Conservation (phyloP, 2,888 invertebrate genomes). For the Microplitis deprimator region DNA sequence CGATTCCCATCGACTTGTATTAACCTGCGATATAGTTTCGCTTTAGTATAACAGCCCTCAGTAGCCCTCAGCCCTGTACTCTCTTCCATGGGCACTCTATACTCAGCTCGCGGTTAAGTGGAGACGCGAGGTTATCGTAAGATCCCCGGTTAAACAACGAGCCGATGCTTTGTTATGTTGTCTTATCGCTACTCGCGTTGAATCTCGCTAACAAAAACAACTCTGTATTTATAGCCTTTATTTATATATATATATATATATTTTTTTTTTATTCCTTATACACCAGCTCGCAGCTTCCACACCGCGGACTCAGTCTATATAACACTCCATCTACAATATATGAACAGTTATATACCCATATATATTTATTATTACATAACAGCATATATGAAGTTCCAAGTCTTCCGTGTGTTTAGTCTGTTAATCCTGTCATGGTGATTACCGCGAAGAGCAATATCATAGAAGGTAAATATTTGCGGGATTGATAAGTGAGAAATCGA, state of each 20-base stretch:
- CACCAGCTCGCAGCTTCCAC: too few relatives aligned
- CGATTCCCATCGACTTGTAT: neutral
- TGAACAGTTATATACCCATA: neutral
- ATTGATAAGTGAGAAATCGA: neutral
- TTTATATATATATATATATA: neutral
- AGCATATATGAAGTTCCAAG: neutral
- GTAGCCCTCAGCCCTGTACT: slow-evolving; percentile 1
- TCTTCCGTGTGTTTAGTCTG: neutral
- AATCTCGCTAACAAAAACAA: slow-evolving; percentile 15
- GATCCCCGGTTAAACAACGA: slow-evolving; percentile 43
- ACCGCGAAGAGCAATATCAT: neutral
- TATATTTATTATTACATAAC: neutral
- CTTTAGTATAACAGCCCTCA: neutral
- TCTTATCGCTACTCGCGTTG: slow-evolving; percentile 51
- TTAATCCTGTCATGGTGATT: neutral
- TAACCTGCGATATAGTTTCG: neutral
- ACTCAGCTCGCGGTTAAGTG: slow-evolving; percentile 48
- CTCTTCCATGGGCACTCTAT: slow-evolving; percentile 24
- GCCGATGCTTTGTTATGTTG: slow-evolving; percentile 48
- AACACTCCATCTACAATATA: neutral
- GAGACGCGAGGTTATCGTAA: slow-evolving; percentile 47
- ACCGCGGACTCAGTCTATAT: too few relatives aligned
- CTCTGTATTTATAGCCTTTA: slow-evolving; percentile 8
- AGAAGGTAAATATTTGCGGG: neutral
- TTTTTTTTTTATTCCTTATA: neutral